These are phyloP conservation scores for Centropyge bicolor DNA, from an alignment of 2,797 vertebrate species.

Conservation along the genomic window DNA sequence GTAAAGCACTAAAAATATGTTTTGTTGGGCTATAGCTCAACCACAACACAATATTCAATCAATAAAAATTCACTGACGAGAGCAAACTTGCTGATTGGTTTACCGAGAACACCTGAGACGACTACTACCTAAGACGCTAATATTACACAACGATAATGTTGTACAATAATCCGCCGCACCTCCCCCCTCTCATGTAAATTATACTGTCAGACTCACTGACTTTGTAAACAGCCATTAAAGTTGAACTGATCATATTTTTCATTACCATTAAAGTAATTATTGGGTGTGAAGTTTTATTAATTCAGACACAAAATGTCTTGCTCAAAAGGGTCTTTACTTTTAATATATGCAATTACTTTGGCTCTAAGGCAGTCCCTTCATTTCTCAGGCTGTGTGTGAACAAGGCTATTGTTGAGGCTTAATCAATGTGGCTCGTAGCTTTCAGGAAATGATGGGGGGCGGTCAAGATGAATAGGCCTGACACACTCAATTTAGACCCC, in stretches of 20 bases:
- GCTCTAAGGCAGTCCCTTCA: constrained; percentile 37
- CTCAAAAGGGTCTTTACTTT: constrained; percentile 47
- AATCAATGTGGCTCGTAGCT: constrained; percentile 70
- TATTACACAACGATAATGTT: neutral
- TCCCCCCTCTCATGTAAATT: constrained; percentile 2
- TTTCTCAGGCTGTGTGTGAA: constrained; percentile 68
- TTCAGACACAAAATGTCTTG: constrained; percentile 47
- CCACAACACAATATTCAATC: too few species aligned
- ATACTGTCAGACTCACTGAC: neutral
- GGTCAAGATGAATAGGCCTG: constrained; percentile 73
- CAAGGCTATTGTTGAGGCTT: constrained; percentile 68
- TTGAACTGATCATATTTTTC: constrained; percentile 33
- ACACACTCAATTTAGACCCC: constrained; percentile 73
- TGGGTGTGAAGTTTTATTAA: constrained; percentile 43
- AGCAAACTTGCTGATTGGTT: too few species aligned
- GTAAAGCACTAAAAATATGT: too few species aligned
- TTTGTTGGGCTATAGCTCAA: too few species aligned
- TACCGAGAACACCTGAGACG: too few species aligned
- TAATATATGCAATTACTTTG: constrained; percentile 59
- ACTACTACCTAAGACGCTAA: too few species aligned
- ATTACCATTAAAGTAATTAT: constrained; percentile 42
- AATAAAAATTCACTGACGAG: too few species aligned
- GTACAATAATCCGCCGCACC: neutral
- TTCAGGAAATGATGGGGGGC: constrained; percentile 58
- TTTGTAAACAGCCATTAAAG: constrained; percentile 45